Conservation (phyloP, 2,888 invertebrate genomes). For the Adela reaumurella region DNA sequence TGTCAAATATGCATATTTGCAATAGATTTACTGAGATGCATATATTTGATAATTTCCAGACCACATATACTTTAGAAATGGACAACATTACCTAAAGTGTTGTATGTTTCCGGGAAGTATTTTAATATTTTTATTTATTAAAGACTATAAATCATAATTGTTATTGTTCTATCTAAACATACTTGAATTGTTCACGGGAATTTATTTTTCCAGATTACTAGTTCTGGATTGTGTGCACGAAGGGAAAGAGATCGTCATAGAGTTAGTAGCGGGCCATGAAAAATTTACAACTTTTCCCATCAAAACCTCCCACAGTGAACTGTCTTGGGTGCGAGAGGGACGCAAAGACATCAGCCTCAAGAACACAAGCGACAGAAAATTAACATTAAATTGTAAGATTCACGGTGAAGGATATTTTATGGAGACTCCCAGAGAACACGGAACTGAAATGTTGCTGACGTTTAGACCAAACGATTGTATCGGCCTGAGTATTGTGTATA, state of each 20-base stretch:
- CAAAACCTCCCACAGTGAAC: constrained; percentile 28
- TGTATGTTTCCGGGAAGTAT: no score
- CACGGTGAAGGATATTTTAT: constrained; percentile 37
- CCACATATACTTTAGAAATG: no score
- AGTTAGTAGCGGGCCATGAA: constrained; percentile 27
- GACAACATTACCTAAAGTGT: no score
- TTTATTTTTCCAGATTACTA: no score
- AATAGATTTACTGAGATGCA: no score
- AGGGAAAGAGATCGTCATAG: constrained; percentile 12
- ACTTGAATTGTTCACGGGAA: no score
- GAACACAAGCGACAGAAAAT: constrained; percentile 29
- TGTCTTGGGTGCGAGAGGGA: constrained; percentile 37
- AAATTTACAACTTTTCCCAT: constrained; percentile 32
- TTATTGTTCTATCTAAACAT: no score
- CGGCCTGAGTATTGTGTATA: constrained; percentile 28
- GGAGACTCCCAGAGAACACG: constrained; percentile 28
- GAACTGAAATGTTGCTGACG: constrained; percentile 18
- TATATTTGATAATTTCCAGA: no score
- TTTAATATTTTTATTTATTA: no score
- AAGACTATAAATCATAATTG: no score
- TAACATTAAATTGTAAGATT: constrained; percentile 29
- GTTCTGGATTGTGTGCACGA: neutral
- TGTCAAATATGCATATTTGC: no score
- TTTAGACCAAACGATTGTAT: constrained; percentile 34
- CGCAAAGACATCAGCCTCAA: constrained; percentile 39